A percentile compares a stretch with the other conserved stretches of the same genome.
Evolutionary conservation across 2,888 invertebrate species (phyloP).

Genomic region (Myopa testacea): DNA sequence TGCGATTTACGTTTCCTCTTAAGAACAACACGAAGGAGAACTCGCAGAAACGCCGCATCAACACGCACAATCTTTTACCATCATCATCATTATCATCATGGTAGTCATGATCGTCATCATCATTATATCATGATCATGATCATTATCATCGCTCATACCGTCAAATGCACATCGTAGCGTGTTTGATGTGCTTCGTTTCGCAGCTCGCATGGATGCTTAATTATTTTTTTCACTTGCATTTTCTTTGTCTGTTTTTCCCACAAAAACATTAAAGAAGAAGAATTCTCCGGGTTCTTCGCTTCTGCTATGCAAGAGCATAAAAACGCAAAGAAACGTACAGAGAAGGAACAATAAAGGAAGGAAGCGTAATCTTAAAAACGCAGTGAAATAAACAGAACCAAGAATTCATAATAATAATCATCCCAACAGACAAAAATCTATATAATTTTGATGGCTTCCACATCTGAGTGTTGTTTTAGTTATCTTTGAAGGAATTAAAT

Average conservation of each 20-base stretch:
- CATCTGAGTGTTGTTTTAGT: too few species aligned
- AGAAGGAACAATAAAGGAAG: background rate
- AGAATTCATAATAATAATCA: too few species aligned
- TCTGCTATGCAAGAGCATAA: background rate
- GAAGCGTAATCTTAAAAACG: background rate
- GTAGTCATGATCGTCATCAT: background rate
- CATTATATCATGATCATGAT: conserved; percentile 1
- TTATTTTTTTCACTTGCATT: conserved; percentile 19
- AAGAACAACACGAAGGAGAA: background rate
- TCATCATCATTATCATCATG: background rate
- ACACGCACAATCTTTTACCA: background rate
- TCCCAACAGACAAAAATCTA: too few species aligned
- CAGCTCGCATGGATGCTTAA: background rate
- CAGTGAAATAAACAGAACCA: too few species aligned
- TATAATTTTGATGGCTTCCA: too few species aligned
- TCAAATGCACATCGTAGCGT: conserved; percentile 3
- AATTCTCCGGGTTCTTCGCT: background rate
- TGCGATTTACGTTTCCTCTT: background rate
- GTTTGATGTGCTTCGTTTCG: conserved; percentile 23
- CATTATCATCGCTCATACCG: background rate
- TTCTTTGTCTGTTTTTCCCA: conserved; percentile 12
- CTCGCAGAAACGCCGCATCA: background rate
- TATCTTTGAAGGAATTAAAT: too few species aligned
- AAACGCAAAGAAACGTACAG: background rate
- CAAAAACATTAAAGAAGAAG: background rate